Percentiles rank a stretch among this genome's conserved stretches.
phyloP scores from a whole-genome alignment of 2,797 vertebrate genomes.

The Petrocephalus schoutedeni region DNA sequence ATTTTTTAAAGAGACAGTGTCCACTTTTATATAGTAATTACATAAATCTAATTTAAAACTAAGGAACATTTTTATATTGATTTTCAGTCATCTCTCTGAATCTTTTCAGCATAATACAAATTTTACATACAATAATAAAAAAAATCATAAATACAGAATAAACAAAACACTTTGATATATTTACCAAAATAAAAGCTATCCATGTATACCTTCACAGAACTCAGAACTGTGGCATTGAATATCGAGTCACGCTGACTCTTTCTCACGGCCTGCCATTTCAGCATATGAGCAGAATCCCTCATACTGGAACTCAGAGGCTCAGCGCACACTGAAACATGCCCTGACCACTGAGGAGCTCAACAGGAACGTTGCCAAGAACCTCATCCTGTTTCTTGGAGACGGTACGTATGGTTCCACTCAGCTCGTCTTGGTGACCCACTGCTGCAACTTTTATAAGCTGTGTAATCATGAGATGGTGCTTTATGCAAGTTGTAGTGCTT shows the following conservation, averaged over 20 bases:
- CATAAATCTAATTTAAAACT: too few relatives aligned
- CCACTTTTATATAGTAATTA: too few relatives aligned
- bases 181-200: neutral
- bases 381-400: conserved; percentile 91
- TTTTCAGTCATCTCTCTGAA: too few relatives aligned
- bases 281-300: conserved; percentile 81
- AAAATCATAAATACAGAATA: neutral
- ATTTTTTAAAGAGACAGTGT: too few relatives aligned
- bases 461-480: neutral
- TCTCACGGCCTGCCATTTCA: conserved; percentile 37
- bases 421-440: neutral
- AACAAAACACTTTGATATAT: neutral
- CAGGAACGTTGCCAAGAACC: conserved; percentile 78
- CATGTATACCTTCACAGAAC: neutral
- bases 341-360: conserved; percentile 75
- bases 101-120: neutral
- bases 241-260: neutral
- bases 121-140: neutral
- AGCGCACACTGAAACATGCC: conserved; percentile 69
- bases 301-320: conserved; percentile 82
- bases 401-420: conserved; percentile 59
- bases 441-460: neutral
- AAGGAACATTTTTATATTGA: too few relatives aligned
- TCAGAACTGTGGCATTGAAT: neutral
- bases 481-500: neutral